Evolutionary conservation across 2,888 invertebrate genomes (phyloP).

Genomic region (Platycnemis pennipes): DNA sequence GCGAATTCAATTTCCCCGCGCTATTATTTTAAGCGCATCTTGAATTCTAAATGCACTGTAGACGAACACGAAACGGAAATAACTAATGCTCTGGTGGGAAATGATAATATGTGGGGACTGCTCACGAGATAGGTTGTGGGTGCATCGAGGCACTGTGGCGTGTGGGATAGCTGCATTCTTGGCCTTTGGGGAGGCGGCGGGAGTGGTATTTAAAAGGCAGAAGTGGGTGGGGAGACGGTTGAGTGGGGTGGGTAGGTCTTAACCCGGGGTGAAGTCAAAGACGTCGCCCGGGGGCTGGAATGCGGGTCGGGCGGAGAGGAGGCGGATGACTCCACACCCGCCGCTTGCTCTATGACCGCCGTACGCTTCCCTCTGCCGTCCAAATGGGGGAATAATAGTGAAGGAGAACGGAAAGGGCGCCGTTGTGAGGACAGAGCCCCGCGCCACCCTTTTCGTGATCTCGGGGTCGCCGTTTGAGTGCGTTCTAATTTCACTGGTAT

Average conservation of each 20-base stretch:
- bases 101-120: no score
- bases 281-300: neutral
- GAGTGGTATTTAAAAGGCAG: neutral
- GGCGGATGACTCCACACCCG: neutral
- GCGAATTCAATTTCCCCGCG: no score
- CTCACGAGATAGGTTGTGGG: no score
- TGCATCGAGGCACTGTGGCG: no score
- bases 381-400: neutral
- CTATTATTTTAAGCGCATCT: no score
- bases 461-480: neutral
- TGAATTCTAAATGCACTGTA: no score
- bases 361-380: neutral
- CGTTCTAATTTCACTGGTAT: neutral
- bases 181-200: neutral
- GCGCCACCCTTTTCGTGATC: neutral
- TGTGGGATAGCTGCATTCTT: no score
- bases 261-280: neutral
- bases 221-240: neutral
- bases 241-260: neutral
- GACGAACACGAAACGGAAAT: no score
- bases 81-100: no score
- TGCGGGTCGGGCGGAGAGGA: neutral
- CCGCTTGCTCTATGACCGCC: neutral
- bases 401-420: neutral
- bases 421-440: neutral